These are phyloP conservation scores for Homarus americanus DNA, from an alignment of 1,140 invertebrate species.

Conservation along the genomic window DNA sequence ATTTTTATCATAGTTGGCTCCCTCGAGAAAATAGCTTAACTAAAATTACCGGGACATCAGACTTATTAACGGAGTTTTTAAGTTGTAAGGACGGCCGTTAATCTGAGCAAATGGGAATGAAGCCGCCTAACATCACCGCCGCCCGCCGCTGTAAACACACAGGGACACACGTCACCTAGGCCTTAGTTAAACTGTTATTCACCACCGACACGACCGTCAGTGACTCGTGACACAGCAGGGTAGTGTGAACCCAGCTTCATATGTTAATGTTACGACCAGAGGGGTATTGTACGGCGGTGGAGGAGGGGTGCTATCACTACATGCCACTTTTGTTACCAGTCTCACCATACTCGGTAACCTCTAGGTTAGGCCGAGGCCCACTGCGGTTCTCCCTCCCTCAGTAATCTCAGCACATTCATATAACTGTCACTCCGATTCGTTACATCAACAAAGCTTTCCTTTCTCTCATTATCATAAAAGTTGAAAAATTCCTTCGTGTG, in stretches of 20 bases:
- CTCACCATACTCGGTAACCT: background rate
- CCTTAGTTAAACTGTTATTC: conserved; percentile 29
- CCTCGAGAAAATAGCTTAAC: background rate
- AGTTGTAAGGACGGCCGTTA: background rate
- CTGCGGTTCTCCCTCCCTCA: background rate
- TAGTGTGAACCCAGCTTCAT: background rate
- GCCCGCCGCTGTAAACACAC: background rate
- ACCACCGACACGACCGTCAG: background rate
- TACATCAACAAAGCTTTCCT: background rate
- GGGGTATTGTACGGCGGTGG: background rate
- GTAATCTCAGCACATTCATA: background rate
- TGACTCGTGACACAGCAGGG: background rate
- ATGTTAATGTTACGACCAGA: conserved; percentile 24
- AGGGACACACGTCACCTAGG: background rate
- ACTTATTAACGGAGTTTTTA: background rate
- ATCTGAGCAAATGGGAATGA: background rate
- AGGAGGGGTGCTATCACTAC: background rate
- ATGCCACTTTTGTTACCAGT: background rate
- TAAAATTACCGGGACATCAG: background rate
- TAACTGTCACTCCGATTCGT: background rate
- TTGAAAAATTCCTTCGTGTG: background rate
- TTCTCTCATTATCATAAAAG: background rate
- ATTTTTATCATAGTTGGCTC: background rate
- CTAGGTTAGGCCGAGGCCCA: background rate
- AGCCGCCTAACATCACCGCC: background rate